Percentiles rank a stretch among this genome's conserved stretches.
Conservation (phyloP, 2,888 invertebrate genomes). For the Cephonodes hylas region DNA sequence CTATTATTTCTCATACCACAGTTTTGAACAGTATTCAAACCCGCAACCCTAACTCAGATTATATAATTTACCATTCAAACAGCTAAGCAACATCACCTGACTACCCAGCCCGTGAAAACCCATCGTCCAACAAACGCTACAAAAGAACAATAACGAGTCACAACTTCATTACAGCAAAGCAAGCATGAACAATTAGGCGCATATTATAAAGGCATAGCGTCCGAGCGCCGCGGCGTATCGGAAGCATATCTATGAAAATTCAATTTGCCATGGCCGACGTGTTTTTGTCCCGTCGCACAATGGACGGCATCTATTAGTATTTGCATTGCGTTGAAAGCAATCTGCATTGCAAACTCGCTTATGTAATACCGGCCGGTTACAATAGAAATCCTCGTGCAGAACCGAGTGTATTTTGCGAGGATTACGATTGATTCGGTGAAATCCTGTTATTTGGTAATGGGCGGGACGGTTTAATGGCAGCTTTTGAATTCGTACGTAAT, state of each 20-base stretch:
- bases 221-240: conserved; percentile 15
- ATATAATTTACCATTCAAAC: no score
- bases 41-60: no score
- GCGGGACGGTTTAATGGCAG: neutral
- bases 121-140: neutral
- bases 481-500: no score
- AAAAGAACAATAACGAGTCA: neutral
- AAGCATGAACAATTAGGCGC: conserved; percentile 24
- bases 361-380: conserved; percentile 43
- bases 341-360: conserved; percentile 75
- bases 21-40: no score
- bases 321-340: conserved; percentile 67
- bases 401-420: conserved; percentile 23
- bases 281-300: conserved; percentile 61
- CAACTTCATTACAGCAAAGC: neutral
- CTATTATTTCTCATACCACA: no score
- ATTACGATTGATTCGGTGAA: conserved; percentile 14
- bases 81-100: no score
- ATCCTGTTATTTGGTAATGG: conserved; percentile 2
- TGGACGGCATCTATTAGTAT: conserved; percentile 57
- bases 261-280: conserved; percentile 57
- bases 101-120: no score
- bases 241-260: conserved; percentile 65
- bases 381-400: conserved; percentile 16
- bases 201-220: conserved; percentile 30